These are phyloP conservation scores for Ochlodes sylvanus DNA, from an alignment of 2,888 invertebrate species.

Conservation along the genomic window DNA sequence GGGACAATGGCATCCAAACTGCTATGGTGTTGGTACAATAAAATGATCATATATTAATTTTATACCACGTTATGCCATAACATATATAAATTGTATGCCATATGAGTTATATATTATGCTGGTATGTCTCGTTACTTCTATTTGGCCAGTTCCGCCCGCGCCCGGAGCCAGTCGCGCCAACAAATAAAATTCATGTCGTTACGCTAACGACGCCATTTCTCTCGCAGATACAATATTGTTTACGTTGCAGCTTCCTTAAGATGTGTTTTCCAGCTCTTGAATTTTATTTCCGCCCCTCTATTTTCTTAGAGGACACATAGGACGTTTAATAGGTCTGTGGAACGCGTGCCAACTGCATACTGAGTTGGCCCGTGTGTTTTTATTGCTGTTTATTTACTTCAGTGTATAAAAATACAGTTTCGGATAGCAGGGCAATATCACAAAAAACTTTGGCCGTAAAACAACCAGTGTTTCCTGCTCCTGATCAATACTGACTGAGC, in stretches of 20 bases:
- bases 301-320: conserved; percentile 5
- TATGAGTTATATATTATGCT: neutral
- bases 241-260: conserved; percentile 34
- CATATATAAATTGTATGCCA: neutral
- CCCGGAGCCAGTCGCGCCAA: conserved; percentile 2
- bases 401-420: too few species aligned
- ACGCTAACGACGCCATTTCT: conserved; percentile 38
- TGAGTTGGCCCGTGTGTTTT: too few species aligned
- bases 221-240: conserved; percentile 36
- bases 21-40: too few species aligned
- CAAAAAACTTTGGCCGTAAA: too few species aligned
- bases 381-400: too few species aligned
- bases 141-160: conserved; percentile 3
- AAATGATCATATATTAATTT: conserved; percentile 2
- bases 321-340: neutral
- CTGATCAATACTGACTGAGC: too few species aligned
- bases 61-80: neutral
- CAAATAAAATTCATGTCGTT: conserved; percentile 40
- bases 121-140: conserved; percentile 22
- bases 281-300: conserved; percentile 29
- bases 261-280: conserved; percentile 30
- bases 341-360: neutral
- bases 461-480: too few species aligned
- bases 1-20: too few species aligned
- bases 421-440: too few species aligned